Evolutionary conservation across 2,797 vertebrate genomes (phyloP).

Genomic region (Danio aesculapii): DNA sequence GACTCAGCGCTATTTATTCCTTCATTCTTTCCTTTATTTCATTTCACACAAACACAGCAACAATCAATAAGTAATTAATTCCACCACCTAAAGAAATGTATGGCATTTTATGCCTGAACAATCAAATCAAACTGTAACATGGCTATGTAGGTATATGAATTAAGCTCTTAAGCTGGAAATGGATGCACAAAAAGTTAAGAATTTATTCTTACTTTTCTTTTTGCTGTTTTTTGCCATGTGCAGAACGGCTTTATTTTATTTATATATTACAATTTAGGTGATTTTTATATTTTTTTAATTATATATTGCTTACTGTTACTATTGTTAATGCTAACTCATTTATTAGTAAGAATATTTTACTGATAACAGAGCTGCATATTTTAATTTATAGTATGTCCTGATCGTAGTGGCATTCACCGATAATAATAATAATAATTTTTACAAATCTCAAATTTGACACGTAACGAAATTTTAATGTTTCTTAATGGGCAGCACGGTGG

Average conservation of each 20-base stretch:
- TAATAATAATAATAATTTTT: too few species aligned
- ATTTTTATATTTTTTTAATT: too few species aligned
- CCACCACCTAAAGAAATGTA: slow-evolving; percentile 71
- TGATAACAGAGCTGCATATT: too few species aligned
- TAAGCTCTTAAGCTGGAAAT: slow-evolving; percentile 8
- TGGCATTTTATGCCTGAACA: slow-evolving; percentile 62
- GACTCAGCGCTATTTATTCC: slow-evolving; percentile 66
- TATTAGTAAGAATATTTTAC: too few species aligned
- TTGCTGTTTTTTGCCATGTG: not conserved
- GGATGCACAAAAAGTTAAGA: not conserved
- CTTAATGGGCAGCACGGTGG: too few species aligned
- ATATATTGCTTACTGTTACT: too few species aligned
- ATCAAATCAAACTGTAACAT: slow-evolving; percentile 52
- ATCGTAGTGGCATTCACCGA: too few species aligned
- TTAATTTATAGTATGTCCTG: too few species aligned
- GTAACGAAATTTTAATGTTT: too few species aligned
- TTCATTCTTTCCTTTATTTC: slow-evolving; percentile 76
- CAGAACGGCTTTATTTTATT: not conserved
- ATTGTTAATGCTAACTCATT: too few species aligned
- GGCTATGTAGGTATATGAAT: slow-evolving; percentile 30
- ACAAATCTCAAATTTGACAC: too few species aligned
- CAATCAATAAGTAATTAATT: slow-evolving; percentile 86
- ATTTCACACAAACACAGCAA: slow-evolving; percentile 73
- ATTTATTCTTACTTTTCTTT: not conserved
- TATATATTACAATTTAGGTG: too few species aligned